phyloP scores from a whole-genome alignment of 2,797 vertebrate genomes.

The Tiaroga cobitis region DNA sequence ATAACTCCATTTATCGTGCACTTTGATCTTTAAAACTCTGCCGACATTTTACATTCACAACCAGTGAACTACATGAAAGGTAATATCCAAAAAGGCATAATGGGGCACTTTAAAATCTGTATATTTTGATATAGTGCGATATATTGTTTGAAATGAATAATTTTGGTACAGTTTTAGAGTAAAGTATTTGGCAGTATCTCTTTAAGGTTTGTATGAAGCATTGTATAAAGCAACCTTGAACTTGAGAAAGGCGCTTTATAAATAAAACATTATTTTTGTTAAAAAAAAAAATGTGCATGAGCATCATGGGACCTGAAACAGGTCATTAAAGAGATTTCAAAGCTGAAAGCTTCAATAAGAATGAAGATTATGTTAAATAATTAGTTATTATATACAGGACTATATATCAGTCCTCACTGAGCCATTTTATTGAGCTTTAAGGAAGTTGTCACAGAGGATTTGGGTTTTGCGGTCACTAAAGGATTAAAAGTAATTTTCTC shows the following conservation, averaged over 20 bases:
- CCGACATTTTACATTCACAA: no score
- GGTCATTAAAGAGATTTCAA: slow-evolving; percentile 1
- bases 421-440: not conserved
- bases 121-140: not conserved
- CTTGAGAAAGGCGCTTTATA: no score
- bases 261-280: no score
- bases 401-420: slow-evolving; percentile 6
- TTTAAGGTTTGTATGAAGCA: no score
- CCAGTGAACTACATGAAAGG: no score
- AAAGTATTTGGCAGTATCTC: not conserved
- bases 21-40: no score
- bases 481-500: slow-evolving; percentile 23
- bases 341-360: not conserved
- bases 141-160: not conserved
- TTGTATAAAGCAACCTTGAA: no score
- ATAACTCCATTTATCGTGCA: no score
- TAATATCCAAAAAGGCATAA: no score
- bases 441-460: not conserved
- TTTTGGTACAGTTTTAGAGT: not conserved
- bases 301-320: no score
- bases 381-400: not conserved
- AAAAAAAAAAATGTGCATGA: no score
- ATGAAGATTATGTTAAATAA: slow-evolving; percentile 3
- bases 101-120: no score
- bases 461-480: slow-evolving; percentile 10